Conservation (phyloP, 2,888 invertebrate species). For the Orthosia cruda region DNA sequence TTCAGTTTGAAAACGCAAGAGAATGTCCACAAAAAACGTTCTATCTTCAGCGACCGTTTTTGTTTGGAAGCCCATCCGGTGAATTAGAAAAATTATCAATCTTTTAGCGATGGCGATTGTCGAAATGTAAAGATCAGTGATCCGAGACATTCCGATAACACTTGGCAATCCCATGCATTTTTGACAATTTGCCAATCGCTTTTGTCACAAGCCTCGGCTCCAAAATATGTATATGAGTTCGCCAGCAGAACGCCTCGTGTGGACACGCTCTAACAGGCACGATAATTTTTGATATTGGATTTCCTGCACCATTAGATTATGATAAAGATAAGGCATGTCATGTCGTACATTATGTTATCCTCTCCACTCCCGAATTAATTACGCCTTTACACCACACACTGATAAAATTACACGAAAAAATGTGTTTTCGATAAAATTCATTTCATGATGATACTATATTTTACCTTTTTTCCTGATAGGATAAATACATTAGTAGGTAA, state of each 20-base stretch:
- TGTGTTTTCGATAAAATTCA: conserved; percentile 14
- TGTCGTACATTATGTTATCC: conserved; percentile 54
- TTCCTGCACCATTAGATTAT: conserved; percentile 40
- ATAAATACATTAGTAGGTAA: background rate
- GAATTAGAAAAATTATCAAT: background rate
- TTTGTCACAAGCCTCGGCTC: background rate
- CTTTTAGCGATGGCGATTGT: too few species aligned
- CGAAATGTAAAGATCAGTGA: too few species aligned
- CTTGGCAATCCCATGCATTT: too few species aligned
- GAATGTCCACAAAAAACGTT: conserved; percentile 9
- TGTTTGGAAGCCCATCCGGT: background rate
- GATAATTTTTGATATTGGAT: conserved; percentile 46
- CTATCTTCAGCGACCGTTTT: too few species aligned
- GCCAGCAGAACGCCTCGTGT: conserved; percentile 8
- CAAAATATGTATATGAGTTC: background rate
- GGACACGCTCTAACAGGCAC: conserved; percentile 33
- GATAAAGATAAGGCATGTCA: conserved; percentile 47
- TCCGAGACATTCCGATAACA: too few species aligned
- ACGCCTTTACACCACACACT: conserved; percentile 26
- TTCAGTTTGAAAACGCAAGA: background rate
- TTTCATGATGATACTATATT: background rate
- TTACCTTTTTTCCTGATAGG: background rate
- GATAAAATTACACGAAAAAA: conserved; percentile 46
- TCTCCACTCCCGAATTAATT: conserved; percentile 39
- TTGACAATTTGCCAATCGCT: too few species aligned